Evolutionary conservation across 1,140 invertebrate species (phyloP).

Genomic region (Macrosteles quadrilineatus): DNA sequence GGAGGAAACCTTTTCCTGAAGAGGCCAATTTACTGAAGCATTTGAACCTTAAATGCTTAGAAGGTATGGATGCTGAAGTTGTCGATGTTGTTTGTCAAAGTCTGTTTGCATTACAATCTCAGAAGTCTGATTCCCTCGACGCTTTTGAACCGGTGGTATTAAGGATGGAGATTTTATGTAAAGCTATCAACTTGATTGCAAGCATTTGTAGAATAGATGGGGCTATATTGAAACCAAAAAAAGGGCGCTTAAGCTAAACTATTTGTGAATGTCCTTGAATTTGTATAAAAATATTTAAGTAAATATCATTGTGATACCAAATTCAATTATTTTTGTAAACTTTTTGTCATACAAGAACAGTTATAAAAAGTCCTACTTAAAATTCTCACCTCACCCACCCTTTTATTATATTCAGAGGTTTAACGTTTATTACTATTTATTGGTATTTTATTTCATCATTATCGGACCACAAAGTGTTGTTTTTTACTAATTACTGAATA

Average conservation of each 20-base stretch:
- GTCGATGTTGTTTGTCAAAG: neutral
- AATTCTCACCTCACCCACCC: no score
- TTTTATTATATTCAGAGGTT: no score
- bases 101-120: neutral
- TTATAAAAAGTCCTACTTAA: no score
- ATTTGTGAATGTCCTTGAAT: no score
- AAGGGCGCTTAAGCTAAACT: neutral
- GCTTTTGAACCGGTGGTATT: neutral
- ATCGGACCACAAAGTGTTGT: no score
- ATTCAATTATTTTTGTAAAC: no score
- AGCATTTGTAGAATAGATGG: neutral
- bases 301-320: no score
- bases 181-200: neutral
- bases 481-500: no score
- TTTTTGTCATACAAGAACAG: no score
- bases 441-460: no score
- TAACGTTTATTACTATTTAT: no score
- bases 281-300: no score
- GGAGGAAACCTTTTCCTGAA: neutral
- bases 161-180: neutral
- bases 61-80: neutral
- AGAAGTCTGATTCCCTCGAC: neutral
- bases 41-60: neutral
- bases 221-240: constrained; percentile 12
- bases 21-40: neutral